Evolutionary conservation across 2,888 invertebrate genomes (phyloP).

Genomic region (Diplolepis rosae): DNA sequence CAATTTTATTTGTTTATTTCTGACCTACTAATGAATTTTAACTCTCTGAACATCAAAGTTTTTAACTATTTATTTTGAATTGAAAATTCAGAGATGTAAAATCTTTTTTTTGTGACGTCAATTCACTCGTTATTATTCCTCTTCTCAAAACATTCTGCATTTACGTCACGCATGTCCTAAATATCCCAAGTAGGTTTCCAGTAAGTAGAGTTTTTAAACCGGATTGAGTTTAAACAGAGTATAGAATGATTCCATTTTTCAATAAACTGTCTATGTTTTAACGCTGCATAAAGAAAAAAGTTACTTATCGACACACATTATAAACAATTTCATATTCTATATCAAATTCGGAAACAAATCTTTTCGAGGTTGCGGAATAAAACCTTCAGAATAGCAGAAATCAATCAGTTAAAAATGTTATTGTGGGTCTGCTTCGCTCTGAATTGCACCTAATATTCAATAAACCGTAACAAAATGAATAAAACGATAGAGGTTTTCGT

Average conservation of each 20-base stretch:
- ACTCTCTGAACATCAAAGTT: too few relatives aligned
- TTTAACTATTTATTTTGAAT: too few relatives aligned
- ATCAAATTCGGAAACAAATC: conserved; percentile 22
- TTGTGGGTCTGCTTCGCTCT: conserved; percentile 6
- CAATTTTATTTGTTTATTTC: too few relatives aligned
- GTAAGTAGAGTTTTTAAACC: background rate
- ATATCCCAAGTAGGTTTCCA: background rate
- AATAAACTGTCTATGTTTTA: background rate
- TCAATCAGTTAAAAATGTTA: conserved; percentile 16
- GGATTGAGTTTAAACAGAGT: background rate
- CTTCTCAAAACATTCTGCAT: too few relatives aligned
- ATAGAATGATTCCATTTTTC: background rate
- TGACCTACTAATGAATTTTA: too few relatives aligned
- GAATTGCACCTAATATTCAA: conserved; percentile 3
- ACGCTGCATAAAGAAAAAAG: background rate
- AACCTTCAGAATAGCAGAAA: conserved; percentile 14
- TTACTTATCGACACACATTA: conserved; percentile 18
- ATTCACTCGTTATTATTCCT: too few relatives aligned
- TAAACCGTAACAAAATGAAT: conserved; percentile 4
- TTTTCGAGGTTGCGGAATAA: conserved; percentile 14
- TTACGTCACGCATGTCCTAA: too few relatives aligned
- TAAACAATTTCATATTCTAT: conserved; percentile 17
- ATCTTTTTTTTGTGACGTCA: too few relatives aligned
- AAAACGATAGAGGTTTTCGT: conserved; percentile 6
- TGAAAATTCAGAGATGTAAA: too few relatives aligned